Base-by-base conservation (phyloP, 2,888 invertebrate species). In the Atherix ibis region DNA sequence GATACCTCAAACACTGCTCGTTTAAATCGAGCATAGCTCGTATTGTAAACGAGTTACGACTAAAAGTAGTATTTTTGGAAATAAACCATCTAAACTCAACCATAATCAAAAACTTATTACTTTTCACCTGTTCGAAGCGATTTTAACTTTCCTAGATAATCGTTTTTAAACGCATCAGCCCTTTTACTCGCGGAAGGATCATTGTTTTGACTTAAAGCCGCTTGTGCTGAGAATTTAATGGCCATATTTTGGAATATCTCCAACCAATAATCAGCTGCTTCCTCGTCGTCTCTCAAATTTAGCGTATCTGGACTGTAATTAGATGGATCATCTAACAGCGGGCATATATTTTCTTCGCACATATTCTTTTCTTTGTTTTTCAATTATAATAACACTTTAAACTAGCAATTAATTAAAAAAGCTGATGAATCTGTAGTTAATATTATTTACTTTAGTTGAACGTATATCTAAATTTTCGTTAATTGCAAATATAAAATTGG, bases 221-320 rank as follows among this genome's bases (percentile, higher is more conserved):
- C 94, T 57, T 82, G 79, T 43, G 70, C 70, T 16, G 84, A 77
- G 63, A 85, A 87, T 64, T 85, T 87, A 44, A 78, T 76, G 12
- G 84, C 77, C 47, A 88, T 76, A 44, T 76, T 78, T 54, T 85
- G 81, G 54, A 95, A 84, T 57, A 91, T 89, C 42, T 77, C 71
- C 30, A 95, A 69, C 95, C 95, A 97, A 61, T 94, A 95, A 45
- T 68, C 73, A 54, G 84, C 73, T 10, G 92, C 94, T 53, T 83
- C 81, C 43, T 70, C 67, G 57, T 95, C 89, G 48, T 73, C 71
- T 40, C 81, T 73, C 37, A 97, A 69, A 63, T 95, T 89, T 43
- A 91, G 76, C 18, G 89, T 88, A 58, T 97, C 95, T 2, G 95
- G 89, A 55, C 73, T 72, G 65, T 95, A 95, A 50, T 71, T 70